These are phyloP conservation scores for Coregonus clupeaformis DNA, from an alignment of 2,113 vertebrate genomes.

Conservation along the genomic window DNA sequence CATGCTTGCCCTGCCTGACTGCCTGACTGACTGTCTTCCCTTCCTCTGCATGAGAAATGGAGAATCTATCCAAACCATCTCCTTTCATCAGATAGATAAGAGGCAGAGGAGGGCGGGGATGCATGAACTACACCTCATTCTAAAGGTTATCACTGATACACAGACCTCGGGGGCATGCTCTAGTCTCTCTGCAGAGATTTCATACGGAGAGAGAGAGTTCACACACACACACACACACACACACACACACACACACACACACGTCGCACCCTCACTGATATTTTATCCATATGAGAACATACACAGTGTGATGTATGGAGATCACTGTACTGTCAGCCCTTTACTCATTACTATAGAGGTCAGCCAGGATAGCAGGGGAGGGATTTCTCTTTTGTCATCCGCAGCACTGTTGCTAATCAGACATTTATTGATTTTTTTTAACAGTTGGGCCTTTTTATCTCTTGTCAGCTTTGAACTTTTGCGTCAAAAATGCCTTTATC, in stretches of 20 bases:
- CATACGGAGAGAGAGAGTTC: slow-evolving; percentile 39
- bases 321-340: slow-evolving; percentile 65
- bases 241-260: slow-evolving; percentile 20
- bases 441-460: too few species aligned
- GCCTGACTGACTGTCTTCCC: slow-evolving; percentile 19
- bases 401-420: too few species aligned
- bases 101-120: slow-evolving; percentile 51
- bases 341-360: slow-evolving; percentile 60
- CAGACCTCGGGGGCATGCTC: slow-evolving; percentile 62
- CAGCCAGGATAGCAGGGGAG: slow-evolving; percentile 45
- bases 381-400: too few species aligned
- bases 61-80: slow-evolving; percentile 42
- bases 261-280: too few species aligned
- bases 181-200: slow-evolving; percentile 34
- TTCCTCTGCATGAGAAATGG: slow-evolving; percentile 62
- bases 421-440: too few species aligned
- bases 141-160: slow-evolving; percentile 75
- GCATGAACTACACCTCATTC: slow-evolving; percentile 67
- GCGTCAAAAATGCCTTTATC: too few species aligned
- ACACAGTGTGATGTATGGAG: slow-evolving; percentile 62
- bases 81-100: slow-evolving; percentile 63
- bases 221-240: slow-evolving; percentile 16
- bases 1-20: neutral
- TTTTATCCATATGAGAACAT: too few species aligned
- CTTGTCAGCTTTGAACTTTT: too few species aligned